Percentiles rank a stretch among this genome's conserved stretches.
Conservation (phyloP, 2,113 vertebrate species). For the Prunella himalayana region DNA sequence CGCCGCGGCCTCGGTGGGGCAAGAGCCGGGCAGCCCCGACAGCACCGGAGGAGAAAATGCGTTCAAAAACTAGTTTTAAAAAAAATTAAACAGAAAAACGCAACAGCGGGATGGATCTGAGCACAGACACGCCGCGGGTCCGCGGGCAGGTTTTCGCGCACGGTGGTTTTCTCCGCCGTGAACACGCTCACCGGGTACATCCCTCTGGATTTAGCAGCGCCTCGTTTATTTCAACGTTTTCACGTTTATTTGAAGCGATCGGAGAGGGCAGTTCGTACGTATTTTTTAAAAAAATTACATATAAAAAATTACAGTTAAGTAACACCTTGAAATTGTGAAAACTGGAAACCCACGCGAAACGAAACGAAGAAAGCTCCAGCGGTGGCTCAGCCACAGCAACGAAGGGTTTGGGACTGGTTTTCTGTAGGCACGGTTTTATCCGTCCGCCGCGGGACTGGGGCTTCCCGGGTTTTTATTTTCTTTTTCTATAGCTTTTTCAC, state of each 20-base stretch:
- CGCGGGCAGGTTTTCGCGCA: background rate
- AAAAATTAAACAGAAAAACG: background rate
- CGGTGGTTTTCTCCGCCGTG: background rate
- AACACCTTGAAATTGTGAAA: background rate
- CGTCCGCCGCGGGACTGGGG: background rate
- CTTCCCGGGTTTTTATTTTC: background rate
- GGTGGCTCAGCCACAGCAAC: background rate
- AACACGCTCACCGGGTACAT: background rate
- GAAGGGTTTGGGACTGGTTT: background rate
- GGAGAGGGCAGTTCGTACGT: background rate
- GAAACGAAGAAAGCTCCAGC: background rate
- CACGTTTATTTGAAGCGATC: background rate
- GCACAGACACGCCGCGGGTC: background rate
- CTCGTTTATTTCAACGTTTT: background rate
- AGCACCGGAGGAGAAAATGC: background rate
- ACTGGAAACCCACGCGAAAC: background rate
- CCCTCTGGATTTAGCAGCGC: background rate
- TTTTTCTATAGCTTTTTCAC: background rate
- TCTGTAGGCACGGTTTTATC: background rate
- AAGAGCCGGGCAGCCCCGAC: background rate
- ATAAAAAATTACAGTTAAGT: background rate
- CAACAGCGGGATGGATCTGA: background rate
- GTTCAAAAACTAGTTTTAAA: fast-evolving
- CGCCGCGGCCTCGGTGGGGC: background rate
- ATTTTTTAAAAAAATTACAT: background rate